Percentiles rank a stretch among this genome's conserved stretches.
Evolutionary conservation across 1,140 invertebrate genomes (phyloP).

Genomic region (Zaprionus tsacasi): DNA sequence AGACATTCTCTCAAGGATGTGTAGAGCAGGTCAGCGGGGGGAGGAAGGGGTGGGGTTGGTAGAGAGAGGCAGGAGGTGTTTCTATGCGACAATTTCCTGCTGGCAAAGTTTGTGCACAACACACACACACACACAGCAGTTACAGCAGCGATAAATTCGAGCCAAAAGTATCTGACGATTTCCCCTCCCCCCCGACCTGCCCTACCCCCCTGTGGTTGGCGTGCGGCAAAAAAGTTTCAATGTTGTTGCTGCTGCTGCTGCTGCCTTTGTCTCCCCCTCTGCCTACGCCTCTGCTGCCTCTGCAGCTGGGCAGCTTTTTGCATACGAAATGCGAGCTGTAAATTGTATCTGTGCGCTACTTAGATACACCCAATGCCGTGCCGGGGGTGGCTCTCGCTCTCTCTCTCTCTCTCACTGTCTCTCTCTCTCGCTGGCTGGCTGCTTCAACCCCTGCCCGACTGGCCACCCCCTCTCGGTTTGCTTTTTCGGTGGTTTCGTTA

Average conservation of each 20-base stretch:
- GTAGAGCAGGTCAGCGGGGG: slow-evolving; percentile 8
- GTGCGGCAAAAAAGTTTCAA: slow-evolving; percentile 58
- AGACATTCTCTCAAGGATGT: slow-evolving; percentile 27
- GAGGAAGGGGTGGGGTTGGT: neutral
- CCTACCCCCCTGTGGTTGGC: slow-evolving; percentile 54
- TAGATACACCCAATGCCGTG: slow-evolving; percentile 71
- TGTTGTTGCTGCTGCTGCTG: slow-evolving; percentile 16
- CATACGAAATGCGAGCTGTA: slow-evolving; percentile 82
- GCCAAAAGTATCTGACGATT: slow-evolving; percentile 75
- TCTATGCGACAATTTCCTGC: slow-evolving; percentile 55
- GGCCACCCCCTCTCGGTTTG: slow-evolving; percentile 16
- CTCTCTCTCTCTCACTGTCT: too few relatives aligned
- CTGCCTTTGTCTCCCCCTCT: neutral
- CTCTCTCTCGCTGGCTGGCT: too few relatives aligned
- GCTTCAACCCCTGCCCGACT: slow-evolving; percentile 20
- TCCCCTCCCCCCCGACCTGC: slow-evolving; percentile 15
- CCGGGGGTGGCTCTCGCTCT: slow-evolving; percentile 55
- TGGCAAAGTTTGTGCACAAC: slow-evolving; percentile 62
- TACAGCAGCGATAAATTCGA: slow-evolving; percentile 81
- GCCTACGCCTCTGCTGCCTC: slow-evolving; percentile 1
- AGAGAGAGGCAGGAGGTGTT: slow-evolving; percentile 17
- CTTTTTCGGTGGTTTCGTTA: slow-evolving; percentile 76
- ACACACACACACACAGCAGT: slow-evolving; percentile 42
- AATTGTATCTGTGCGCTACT: slow-evolving; percentile 82
- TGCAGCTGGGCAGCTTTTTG: slow-evolving; percentile 58